These are phyloP conservation scores for Drosophila parabipectinata DNA, from an alignment of 1,140 invertebrate genomes.

Conservation along the genomic window DNA sequence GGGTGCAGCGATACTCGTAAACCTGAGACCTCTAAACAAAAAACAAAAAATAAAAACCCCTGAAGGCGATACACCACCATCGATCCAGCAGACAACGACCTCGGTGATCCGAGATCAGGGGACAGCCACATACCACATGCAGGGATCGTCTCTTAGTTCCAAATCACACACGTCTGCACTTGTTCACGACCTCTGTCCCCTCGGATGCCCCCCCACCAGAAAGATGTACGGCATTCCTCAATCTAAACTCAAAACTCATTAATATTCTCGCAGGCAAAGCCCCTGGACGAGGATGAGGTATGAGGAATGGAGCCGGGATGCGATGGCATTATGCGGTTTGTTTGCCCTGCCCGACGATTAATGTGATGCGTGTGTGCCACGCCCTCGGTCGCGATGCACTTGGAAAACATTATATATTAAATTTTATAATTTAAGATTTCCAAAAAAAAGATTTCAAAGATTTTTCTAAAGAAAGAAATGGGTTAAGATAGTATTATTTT, in stretches of 20 bases:
- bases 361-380: slow-evolving; percentile 57
- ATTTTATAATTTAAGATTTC: background rate
- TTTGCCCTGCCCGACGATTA: slow-evolving; percentile 64
- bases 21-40: slow-evolving; percentile 32
- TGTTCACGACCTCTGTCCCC: slow-evolving; percentile 44
- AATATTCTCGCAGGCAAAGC: slow-evolving; percentile 64
- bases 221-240: slow-evolving; percentile 62
- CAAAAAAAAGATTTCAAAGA: no score
- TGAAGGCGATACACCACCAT: slow-evolving; percentile 14
- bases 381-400: slow-evolving; percentile 22
- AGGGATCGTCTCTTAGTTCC: slow-evolving; percentile 18
- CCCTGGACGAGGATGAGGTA: slow-evolving; percentile 31
- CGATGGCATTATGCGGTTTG: slow-evolving; percentile 48
- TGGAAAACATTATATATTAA: background rate
- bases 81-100: slow-evolving; percentile 22
- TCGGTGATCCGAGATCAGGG: slow-evolving; percentile 17
- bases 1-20: slow-evolving; percentile 21
- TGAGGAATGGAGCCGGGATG: slow-evolving; percentile 29
- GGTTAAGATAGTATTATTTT: no score
- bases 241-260: slow-evolving; percentile 72
- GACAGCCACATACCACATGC: slow-evolving; percentile 41
- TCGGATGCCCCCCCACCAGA: background rate
- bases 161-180: slow-evolving; percentile 44
- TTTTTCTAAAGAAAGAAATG: no score
- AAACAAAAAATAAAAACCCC: background rate